Conservation (phyloP, 2,113 vertebrate genomes). For the Leptobrachium leishanense region DNA sequence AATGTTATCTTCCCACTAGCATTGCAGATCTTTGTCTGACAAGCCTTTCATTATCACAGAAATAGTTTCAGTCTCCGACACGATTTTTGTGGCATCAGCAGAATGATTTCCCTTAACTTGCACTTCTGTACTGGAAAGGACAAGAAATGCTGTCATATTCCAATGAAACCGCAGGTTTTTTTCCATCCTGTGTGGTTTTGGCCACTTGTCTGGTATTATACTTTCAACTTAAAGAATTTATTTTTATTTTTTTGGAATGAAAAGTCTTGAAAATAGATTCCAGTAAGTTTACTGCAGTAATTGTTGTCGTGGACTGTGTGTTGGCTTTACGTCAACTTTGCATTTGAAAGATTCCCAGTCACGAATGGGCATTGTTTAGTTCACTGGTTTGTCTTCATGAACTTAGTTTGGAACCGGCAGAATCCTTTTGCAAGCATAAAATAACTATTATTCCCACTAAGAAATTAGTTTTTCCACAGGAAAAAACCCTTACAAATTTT, state of each 20-base stretch:
- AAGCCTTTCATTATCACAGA: conserved; percentile 44
- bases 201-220: conserved; percentile 6
- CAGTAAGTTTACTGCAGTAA: not conserved
- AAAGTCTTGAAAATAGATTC: not conserved
- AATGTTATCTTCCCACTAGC: conserved; percentile 39
- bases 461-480: no score
- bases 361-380: no score
- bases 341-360: no score
- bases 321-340: no score
- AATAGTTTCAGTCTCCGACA: conserved; percentile 36
- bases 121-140: conserved; percentile 28
- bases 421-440: no score
- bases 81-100: conserved; percentile 44
- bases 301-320: no score
- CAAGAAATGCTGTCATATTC: conserved; percentile 38
- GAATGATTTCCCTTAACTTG: conserved; percentile 42
- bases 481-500: no score
- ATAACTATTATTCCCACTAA: no score
- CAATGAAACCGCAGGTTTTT: conserved; percentile 22
- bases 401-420: no score
- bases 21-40: conserved; percentile 46
- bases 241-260: conserved; percentile 10
- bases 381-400: no score
- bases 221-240: conserved; percentile 15
- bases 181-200: conserved; percentile 39